phyloP scores from a whole-genome alignment of 2,888 invertebrate genomes.

The Acanthosepion esculentum region DNA sequence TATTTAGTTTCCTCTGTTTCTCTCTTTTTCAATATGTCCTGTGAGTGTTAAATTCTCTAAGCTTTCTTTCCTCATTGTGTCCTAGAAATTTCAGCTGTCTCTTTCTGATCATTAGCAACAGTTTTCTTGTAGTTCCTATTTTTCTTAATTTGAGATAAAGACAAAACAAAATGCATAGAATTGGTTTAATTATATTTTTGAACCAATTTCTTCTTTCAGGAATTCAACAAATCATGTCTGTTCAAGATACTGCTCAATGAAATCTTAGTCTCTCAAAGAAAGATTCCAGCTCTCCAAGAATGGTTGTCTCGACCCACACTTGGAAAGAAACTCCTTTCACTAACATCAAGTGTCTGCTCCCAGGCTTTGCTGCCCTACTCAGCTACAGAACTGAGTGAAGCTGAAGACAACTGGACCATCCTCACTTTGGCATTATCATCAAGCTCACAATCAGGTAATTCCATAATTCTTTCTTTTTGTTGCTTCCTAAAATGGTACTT shows the following conservation, averaged over 20 bases:
- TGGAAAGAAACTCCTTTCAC: conserved; percentile 58
- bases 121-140: no score
- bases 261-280: conserved; percentile 51
- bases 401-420: conserved; percentile 61
- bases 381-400: conserved; percentile 47
- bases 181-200: neutral
- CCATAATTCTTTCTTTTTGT: neutral
- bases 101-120: no score
- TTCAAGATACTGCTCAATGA: conserved; percentile 57
- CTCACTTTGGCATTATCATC: conserved; percentile 63
- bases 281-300: conserved; percentile 50
- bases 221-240: conserved; percentile 53
- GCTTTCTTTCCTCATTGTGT: no score
- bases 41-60: no score
- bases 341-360: conserved; percentile 59
- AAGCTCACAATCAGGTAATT: conserved; percentile 42
- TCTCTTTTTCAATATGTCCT: no score
- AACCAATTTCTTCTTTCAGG: conserved; percentile 53
- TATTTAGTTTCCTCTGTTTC: no score
- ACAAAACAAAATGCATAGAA: neutral
- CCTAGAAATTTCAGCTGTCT: no score
- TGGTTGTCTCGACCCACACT: conserved; percentile 63
- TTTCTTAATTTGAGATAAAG: neutral
- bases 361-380: conserved; percentile 52
- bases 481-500: neutral